A percentile compares a stretch with the other conserved stretches of the same genome.
Evolutionary conservation across 2,888 invertebrate species (phyloP).

Genomic region (Lasius platythorax): DNA sequence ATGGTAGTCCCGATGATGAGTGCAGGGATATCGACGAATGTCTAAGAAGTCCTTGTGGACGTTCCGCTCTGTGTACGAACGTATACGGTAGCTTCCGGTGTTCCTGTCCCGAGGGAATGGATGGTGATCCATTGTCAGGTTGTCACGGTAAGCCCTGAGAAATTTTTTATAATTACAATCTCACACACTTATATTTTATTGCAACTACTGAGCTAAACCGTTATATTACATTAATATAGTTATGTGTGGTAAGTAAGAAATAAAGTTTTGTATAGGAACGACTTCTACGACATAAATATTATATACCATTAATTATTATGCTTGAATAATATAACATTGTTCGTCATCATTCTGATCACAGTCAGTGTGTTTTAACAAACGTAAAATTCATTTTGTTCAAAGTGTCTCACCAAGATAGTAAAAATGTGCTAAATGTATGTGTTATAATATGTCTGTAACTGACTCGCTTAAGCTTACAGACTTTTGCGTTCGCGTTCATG

Average conservation of each 20-base stretch:
- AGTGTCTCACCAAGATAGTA: neutral
- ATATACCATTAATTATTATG: conserved; percentile 26
- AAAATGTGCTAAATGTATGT: neutral
- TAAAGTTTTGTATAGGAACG: neutral
- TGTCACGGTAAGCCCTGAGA: conserved; percentile 90
- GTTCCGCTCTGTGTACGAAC: conserved; percentile 93
- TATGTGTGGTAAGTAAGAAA: neutral
- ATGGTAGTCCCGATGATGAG: conserved; percentile 92
- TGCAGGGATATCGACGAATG: conserved; percentile 93
- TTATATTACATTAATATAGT: neutral
- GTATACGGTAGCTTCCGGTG: conserved; percentile 93
- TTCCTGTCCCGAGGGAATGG: conserved; percentile 93
- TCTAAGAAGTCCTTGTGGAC: conserved; percentile 91
- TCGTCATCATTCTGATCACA: neutral
- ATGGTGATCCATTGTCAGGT: conserved; percentile 91
- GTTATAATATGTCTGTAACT: neutral
- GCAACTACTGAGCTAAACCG: neutral
- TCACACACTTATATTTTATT: neutral
- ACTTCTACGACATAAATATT: neutral
- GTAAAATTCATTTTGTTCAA: neutral
- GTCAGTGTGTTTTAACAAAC: neutral
- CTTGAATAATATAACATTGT: conserved; percentile 8
- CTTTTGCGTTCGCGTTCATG: neutral
- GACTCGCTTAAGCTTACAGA: neutral
- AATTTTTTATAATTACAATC: neutral